Conservation (phyloP, 2,113 vertebrate genomes). For the Lathamus discolor region DNA sequence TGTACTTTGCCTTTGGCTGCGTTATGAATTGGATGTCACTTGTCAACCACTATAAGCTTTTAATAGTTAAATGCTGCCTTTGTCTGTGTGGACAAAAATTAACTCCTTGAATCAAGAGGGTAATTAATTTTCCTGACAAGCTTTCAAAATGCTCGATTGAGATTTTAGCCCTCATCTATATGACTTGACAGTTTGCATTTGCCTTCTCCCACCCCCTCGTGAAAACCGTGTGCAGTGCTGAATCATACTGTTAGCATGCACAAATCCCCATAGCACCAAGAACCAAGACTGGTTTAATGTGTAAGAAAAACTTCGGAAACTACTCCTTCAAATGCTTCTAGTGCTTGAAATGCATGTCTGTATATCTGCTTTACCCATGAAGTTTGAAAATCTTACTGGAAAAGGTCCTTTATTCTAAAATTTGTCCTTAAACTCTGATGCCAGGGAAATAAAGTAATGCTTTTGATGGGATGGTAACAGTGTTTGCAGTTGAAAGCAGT, state of each 20-base stretch:
- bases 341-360: not conserved
- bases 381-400: not conserved
- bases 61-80: conserved; percentile 67
- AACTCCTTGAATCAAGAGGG: conserved; percentile 66
- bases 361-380: not conserved
- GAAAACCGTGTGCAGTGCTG: not conserved
- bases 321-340: not conserved
- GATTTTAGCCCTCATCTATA: conserved; percentile 65
- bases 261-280: not conserved
- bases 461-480: not conserved
- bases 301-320: not conserved
- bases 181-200: conserved; percentile 60
- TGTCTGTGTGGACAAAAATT: conserved; percentile 57
- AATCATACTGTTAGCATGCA: not conserved
- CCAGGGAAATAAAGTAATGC: not conserved
- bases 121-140: conserved; percentile 76
- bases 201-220: conserved; percentile 29
- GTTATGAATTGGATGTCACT: conserved; percentile 20
- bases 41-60: conserved; percentile 17
- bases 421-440: not conserved
- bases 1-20: not conserved
- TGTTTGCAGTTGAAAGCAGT: not conserved
- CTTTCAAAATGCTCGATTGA: conserved; percentile 67
- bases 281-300: not conserved
- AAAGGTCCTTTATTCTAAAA: not conserved